phyloP scores from a whole-genome alignment of 2,888 invertebrate species.

The Drosophila paucipuncta region DNA sequence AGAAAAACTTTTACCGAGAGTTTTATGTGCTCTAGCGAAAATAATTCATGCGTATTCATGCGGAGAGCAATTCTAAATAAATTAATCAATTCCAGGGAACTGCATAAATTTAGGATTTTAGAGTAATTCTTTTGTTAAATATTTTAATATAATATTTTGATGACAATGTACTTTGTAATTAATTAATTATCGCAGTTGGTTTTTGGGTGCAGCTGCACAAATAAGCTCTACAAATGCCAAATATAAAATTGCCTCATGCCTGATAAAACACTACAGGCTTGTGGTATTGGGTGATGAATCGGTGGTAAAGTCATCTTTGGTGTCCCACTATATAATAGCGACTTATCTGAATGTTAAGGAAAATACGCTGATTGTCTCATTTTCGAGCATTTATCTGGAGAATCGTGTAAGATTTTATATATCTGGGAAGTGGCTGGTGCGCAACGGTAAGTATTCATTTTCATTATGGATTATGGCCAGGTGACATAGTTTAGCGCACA shows the following conservation, averaged over 20 bases:
- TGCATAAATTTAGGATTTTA: slow-evolving; percentile 10
- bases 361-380: slow-evolving; percentile 18
- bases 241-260: neutral
- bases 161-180: neutral
- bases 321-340: neutral
- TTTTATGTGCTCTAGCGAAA: neutral
- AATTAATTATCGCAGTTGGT: neutral
- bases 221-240: neutral
- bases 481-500: slow-evolving; percentile 99
- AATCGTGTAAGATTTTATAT: slow-evolving; percentile 99
- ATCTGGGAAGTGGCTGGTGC: slow-evolving; percentile 99
- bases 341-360: neutral
- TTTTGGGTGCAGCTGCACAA: slow-evolving; percentile 15
- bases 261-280: slow-evolving; percentile 16
- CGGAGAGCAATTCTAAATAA: no score
- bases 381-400: slow-evolving; percentile 86
- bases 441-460: slow-evolving; percentile 89
- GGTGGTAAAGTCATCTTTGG: slow-evolving; percentile 39
- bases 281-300: slow-evolving; percentile 31
- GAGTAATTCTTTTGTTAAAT: neutral
- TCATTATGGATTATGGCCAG: slow-evolving; percentile 83
- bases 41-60: neutral
- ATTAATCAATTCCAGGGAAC: no score
- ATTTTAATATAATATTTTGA: slow-evolving; percentile 15
- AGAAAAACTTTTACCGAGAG: neutral